phyloP scores from a whole-genome alignment of 1,140 invertebrate genomes.

The Zaprionus lachaisei region DNA sequence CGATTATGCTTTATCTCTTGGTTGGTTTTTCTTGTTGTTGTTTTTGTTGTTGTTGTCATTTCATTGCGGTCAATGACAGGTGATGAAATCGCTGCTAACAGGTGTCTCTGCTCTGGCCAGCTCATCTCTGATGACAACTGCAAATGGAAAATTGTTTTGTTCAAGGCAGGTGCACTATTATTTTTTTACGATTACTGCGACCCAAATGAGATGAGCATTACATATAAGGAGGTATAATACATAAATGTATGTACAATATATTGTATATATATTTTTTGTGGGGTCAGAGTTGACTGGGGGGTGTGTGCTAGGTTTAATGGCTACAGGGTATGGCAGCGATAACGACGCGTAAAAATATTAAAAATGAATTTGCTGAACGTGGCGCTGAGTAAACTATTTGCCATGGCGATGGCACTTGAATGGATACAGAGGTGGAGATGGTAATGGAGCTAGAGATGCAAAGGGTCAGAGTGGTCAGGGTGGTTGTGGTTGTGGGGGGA shows the following conservation, averaged over 20 bases:
- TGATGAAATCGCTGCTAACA: slow-evolving; percentile 16
- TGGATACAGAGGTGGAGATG: not conserved
- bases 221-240: not conserved
- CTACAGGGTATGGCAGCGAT: slow-evolving; percentile 3
- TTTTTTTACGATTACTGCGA: slow-evolving; percentile 8
- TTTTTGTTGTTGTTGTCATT: slow-evolving; percentile 12
- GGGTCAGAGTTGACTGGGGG: not conserved
- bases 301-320: not conserved
- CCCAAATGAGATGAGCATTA: not conserved
- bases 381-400: slow-evolving; percentile 5
- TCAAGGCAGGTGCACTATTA: not conserved
- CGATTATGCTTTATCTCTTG: slow-evolving; percentile 22
- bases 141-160: slow-evolving; percentile 17
- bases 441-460: not conserved
- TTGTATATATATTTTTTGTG: not conserved
- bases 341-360: slow-evolving; percentile 25
- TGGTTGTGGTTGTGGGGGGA: not conserved
- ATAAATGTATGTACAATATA: not conserved
- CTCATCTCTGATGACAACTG: not conserved
- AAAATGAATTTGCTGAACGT: slow-evolving; percentile 25
- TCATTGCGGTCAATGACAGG: slow-evolving; percentile 52
- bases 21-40: not conserved
- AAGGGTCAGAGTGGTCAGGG: not conserved
- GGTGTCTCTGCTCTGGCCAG: slow-evolving; percentile 5
- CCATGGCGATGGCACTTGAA: slow-evolving; percentile 2